These are phyloP conservation scores for Phaonia tiefii DNA, from an alignment of 2,888 invertebrate genomes.

Conservation along the genomic window DNA sequence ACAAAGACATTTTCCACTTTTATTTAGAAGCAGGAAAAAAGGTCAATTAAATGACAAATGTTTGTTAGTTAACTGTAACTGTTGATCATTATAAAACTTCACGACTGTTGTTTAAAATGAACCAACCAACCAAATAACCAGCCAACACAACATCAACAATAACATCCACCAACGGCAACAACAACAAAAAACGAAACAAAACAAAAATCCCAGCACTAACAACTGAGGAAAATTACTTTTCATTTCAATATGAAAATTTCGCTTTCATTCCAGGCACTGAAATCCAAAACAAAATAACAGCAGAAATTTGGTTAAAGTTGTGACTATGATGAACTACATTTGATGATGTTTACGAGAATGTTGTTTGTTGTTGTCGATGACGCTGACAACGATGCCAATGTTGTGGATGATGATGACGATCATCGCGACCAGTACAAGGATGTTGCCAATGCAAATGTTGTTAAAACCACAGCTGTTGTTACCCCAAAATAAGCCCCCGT, in stretches of 20 bases:
- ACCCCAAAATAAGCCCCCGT: slow-evolving; percentile 53
- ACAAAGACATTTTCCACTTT: slow-evolving; percentile 68
- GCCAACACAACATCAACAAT: slow-evolving; percentile 24
- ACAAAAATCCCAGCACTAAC: slow-evolving; percentile 15
- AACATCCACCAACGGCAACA: slow-evolving; percentile 31
- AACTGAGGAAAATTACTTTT: slow-evolving; percentile 63
- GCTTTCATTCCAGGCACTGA: slow-evolving; percentile 57
- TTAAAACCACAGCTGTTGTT: slow-evolving; percentile 51
- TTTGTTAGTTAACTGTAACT: slow-evolving; percentile 66
- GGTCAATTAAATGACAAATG: slow-evolving; percentile 71
- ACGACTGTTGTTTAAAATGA: slow-evolving; percentile 55
- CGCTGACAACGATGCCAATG: slow-evolving; percentile 52
- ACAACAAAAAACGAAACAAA: slow-evolving; percentile 18
- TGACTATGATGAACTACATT: slow-evolving; percentile 71
- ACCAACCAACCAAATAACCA: slow-evolving; percentile 32
- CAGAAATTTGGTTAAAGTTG: slow-evolving; percentile 56
- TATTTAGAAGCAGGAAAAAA: slow-evolving; percentile 62
- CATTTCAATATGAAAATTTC: slow-evolving; percentile 65
- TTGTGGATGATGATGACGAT: background rate
- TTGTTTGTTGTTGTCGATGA: slow-evolving; percentile 50
- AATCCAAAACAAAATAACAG: background rate
- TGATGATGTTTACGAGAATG: slow-evolving; percentile 67
- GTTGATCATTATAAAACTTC: slow-evolving; percentile 67
- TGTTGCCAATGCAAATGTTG: slow-evolving; percentile 33
- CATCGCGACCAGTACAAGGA: background rate